Evolutionary conservation across 2,113 vertebrate genomes (phyloP).

Genomic region (Melospiza georgiana): DNA sequence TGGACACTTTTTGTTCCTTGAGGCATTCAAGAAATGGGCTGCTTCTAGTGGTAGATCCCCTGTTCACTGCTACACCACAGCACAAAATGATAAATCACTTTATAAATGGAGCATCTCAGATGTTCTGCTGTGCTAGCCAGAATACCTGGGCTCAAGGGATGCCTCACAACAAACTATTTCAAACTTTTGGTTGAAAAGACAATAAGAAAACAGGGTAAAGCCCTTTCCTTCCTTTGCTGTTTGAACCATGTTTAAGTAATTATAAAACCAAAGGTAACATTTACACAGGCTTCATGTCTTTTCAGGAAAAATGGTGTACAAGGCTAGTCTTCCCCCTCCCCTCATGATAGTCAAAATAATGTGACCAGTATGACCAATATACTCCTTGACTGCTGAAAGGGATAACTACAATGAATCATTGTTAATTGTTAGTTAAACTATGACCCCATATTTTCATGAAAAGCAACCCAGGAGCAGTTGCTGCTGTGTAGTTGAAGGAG

Average conservation of each 20-base stretch:
- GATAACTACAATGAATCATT: fast-evolving
- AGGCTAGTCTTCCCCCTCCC: not conserved
- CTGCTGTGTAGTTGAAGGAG: not conserved
- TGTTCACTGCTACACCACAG: not conserved
- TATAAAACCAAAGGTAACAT: not conserved
- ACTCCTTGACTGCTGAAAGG: not conserved
- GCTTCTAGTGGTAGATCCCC: not conserved
- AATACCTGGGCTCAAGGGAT: not conserved
- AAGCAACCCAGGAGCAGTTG: not conserved
- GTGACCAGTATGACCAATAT: not conserved
- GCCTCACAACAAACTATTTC: not conserved
- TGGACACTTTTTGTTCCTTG: not conserved
- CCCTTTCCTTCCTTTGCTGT: not conserved
- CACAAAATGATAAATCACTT: not conserved
- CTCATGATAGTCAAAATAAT: not conserved
- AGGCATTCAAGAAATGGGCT: not conserved
- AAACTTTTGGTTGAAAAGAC: not conserved
- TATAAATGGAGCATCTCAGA: not conserved
- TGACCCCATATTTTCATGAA: not conserved
- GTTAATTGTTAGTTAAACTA: not conserved
- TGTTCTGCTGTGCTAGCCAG: not conserved
- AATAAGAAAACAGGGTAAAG: not conserved
- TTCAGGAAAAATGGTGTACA: not conserved
- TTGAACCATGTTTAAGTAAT: not conserved
- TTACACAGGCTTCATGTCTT: not conserved